Evolutionary conservation across 2,888 invertebrate species (phyloP).

Genomic region (Orthosia incerta): DNA sequence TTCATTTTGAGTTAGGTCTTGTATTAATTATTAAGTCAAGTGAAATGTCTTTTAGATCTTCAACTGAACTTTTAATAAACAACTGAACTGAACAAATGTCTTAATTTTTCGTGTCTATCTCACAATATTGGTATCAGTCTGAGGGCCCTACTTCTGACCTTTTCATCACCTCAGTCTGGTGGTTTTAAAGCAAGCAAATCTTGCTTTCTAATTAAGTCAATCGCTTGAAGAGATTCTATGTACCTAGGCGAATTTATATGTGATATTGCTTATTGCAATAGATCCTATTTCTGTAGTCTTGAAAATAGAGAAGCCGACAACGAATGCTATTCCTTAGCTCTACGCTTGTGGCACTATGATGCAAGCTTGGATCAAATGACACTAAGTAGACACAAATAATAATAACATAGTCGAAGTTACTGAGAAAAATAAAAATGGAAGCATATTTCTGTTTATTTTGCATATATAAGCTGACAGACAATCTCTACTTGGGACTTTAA

Average conservation of each 20-base stretch:
- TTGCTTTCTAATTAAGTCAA: background rate
- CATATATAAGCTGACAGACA: constrained; percentile 6
- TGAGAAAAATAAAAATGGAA: constrained; percentile 5
- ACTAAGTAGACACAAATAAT: constrained; percentile 27
- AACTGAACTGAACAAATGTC: too few species aligned
- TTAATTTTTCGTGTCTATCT: background rate
- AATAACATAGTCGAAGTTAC: constrained; percentile 17
- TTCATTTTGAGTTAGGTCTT: background rate
- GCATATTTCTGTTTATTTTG: constrained; percentile 20
- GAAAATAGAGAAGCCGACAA: constrained; percentile 17
- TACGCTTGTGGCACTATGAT: constrained; percentile 6
- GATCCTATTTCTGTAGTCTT: constrained; percentile 6
- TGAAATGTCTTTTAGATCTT: background rate
- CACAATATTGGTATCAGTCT: background rate
- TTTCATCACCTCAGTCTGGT: background rate
- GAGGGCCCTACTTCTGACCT: background rate
- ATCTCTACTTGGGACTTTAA: constrained; percentile 4
- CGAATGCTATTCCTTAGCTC: constrained; percentile 14
- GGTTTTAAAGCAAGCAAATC: background rate
- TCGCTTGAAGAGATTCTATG: background rate
- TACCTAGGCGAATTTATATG: background rate
- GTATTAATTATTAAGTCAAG: background rate
- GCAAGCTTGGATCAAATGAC: constrained; percentile 48
- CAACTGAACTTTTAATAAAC: too few species aligned
- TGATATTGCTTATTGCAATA: background rate